A percentile compares a stretch with the other conserved stretches of the same genome.
phyloP scores from a whole-genome alignment of 1,140 invertebrate species.

The Drosophila kikkawai region DNA sequence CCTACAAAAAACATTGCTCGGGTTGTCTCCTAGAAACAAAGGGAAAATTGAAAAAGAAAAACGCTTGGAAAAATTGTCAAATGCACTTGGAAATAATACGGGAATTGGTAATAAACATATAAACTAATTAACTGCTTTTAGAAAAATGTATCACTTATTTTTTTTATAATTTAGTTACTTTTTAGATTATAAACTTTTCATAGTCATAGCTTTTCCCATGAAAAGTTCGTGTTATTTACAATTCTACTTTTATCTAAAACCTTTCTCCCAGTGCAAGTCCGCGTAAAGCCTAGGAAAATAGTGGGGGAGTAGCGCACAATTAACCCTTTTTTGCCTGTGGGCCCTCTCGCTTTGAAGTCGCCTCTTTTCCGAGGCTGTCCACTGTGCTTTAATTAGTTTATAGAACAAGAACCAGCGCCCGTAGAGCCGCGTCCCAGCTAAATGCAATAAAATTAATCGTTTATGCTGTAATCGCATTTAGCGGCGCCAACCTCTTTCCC shows the following conservation, averaged over 20 bases:
- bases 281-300: conserved; percentile 17
- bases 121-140: background rate
- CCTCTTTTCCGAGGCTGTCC: conserved; percentile 37
- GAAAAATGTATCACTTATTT: background rate
- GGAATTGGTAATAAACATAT: background rate
- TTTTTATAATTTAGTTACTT: background rate
- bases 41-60: conserved; percentile 20
- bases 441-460: conserved; percentile 77
- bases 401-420: conserved; percentile 33
- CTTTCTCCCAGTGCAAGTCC: conserved; percentile 12
- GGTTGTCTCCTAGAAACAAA: conserved; percentile 16
- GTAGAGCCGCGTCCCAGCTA: conserved; percentile 19
- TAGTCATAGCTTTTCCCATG: background rate
- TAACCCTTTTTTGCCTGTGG: conserved; percentile 63
- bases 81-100: background rate
- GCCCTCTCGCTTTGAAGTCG: conserved; percentile 35
- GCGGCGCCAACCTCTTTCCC: conserved; percentile 10
- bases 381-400: conserved; percentile 76
- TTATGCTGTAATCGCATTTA: conserved; percentile 79
- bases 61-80: background rate
- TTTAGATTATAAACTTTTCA: background rate
- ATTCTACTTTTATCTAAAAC: background rate
- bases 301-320: conserved; percentile 42
- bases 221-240: too few species aligned
- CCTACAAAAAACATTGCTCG: conserved; percentile 30